These are phyloP conservation scores for Prietella phreatophila DNA, from an alignment of 2,113 vertebrate species.

Conservation along the genomic window DNA sequence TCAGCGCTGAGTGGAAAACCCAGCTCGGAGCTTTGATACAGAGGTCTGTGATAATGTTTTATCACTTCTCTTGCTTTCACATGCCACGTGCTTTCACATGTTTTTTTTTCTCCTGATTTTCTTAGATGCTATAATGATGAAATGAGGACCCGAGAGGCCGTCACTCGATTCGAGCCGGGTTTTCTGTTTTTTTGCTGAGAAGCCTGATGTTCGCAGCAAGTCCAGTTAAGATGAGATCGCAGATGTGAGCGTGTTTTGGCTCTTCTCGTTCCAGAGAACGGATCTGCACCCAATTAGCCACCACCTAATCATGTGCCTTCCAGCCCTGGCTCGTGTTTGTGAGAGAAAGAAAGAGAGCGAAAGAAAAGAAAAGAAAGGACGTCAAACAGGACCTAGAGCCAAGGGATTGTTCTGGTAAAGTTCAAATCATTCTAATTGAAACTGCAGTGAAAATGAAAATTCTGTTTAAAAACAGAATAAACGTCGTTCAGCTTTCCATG, in stretches of 20 bases:
- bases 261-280: constrained; percentile 64
- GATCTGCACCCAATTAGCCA: constrained; percentile 75
- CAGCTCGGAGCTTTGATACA: background rate
- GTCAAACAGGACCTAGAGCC: constrained; percentile 41
- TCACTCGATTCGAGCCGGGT: background rate
- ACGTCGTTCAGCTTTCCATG: background rate
- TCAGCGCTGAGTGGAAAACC: background rate
- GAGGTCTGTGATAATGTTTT: constrained; percentile 6
- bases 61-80: constrained; percentile 3
- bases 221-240: constrained; percentile 32
- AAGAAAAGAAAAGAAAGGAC: constrained; percentile 43
- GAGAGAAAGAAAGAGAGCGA: constrained; percentile 41
- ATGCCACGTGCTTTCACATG: background rate
- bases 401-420: constrained; percentile 59
- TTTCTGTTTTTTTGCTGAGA: constrained; percentile 12
- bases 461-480: constrained; percentile 41
- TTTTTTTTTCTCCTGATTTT: background rate
- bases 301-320: constrained; percentile 65
- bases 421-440: constrained; percentile 60
- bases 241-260: constrained; percentile 66
- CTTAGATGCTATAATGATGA: constrained; percentile 11
- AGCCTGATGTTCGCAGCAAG: constrained; percentile 4
- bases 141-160: background rate
- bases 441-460: constrained; percentile 57
- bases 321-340: constrained; percentile 62